phyloP scores from a whole-genome alignment of 64 coral and sea anemone species.

The Platygyra sinensis region DNA sequence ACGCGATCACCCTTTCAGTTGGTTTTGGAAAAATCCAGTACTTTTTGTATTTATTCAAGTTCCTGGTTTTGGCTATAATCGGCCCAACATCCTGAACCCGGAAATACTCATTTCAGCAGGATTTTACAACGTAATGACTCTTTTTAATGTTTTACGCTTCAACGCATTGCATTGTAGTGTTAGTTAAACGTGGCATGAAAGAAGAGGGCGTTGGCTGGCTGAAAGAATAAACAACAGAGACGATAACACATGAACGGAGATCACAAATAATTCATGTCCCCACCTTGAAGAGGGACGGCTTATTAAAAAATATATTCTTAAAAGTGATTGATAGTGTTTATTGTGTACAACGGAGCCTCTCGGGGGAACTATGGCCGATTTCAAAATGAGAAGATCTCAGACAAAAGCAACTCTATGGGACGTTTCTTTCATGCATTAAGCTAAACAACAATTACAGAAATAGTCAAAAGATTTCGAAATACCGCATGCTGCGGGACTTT shows the following conservation, averaged over 20 bases:
- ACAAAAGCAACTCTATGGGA: constrained; percentile 2
- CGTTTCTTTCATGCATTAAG: neutral
- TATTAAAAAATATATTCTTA: neutral
- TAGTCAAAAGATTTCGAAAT: constrained; percentile 31
- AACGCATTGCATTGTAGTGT: neutral
- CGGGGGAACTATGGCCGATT: neutral
- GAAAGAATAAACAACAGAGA: constrained; percentile 23
- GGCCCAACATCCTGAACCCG: neutral
- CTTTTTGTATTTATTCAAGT: neutral
- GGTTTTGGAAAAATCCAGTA: neutral
- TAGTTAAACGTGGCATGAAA: neutral
- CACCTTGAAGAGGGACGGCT: neutral
- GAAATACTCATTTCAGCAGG: neutral
- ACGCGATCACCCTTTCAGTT: neutral
- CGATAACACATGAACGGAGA: neutral
- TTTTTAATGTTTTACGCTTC: neutral
- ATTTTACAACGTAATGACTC: neutral
- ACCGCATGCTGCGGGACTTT: neutral
- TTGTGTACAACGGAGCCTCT: neutral
- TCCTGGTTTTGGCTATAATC: neutral
- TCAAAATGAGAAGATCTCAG: neutral
- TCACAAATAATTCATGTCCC: constrained; percentile 27
- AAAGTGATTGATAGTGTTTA: neutral
- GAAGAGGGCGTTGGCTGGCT: neutral
- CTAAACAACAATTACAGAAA: neutral